Evolutionary conservation across 2,888 invertebrate species (phyloP), one percentile per base, ranked within the genome.

Genomic region (Meganola albula): DNA sequence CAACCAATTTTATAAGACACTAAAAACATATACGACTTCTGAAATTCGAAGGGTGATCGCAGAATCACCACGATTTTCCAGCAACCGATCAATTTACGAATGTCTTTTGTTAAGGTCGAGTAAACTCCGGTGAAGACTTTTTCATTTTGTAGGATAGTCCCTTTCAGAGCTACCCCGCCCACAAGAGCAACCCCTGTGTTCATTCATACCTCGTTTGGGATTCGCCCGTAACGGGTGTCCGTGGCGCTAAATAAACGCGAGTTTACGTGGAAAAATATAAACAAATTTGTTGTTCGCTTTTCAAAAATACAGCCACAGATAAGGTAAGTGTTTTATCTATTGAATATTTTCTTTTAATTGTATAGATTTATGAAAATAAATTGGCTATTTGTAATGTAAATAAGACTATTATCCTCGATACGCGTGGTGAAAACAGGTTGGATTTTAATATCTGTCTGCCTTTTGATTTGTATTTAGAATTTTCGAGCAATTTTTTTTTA

Each of bases 201-300:
- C 83, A 83, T 82, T 83, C 83, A 82, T 73, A 74, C 72, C 42
- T 46, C 42, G 35, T 31, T 38, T 26, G 64, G 57, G 67, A 58
- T 58, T 48, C 44, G 41, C 34, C 63, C 70, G 63, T 33, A 44
- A 33, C 14, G 66, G 62, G 54, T 53, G 54, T 51, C 49, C 62
- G 72, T 37, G 12, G 7, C 34, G 31, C n/a, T 28, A 27, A 37
- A 37, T 44, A 53, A 58, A 59, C 48, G 59, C 67, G 66, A 63
- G 62, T 67, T 60, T 44, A 54, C 64, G 64, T 58, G 53, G 26
- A 55, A 49, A 46, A 50, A 68, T 57, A 74, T 68, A 75, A 77
- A 77, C 75, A 74, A 40, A 24, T 38, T 47, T 52, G 51, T 26
- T 40, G 30, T 57, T 48, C 38, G 43, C 39, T 41, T 53, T 40